Evolutionary conservation across 2,888 invertebrate genomes (phyloP).

Genomic region (Eupithecia tripunctaria): DNA sequence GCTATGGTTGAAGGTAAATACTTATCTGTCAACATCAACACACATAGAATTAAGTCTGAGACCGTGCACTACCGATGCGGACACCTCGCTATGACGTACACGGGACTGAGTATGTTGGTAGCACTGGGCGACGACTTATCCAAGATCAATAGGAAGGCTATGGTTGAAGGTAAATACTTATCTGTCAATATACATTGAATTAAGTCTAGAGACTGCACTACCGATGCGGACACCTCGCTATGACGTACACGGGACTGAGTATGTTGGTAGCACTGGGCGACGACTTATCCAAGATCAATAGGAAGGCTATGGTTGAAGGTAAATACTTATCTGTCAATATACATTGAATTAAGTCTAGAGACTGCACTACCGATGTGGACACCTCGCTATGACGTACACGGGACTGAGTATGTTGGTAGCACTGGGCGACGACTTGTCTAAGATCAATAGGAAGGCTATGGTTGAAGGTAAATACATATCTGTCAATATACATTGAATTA

Average conservation of each 20-base stretch:
- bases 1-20: too few relatives aligned
- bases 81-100: slow-evolving; percentile 97
- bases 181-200: too few relatives aligned
- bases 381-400: slow-evolving; percentile 97
- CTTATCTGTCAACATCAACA: too few relatives aligned
- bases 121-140: slow-evolving; percentile 95
- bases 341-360: slow-evolving; percentile 77
- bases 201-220: too few relatives aligned
- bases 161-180: slow-evolving; percentile 90
- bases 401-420: slow-evolving; percentile 93
- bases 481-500: too few relatives aligned
- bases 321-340: too few relatives aligned
- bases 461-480: slow-evolving; percentile 88
- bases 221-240: too few relatives aligned
- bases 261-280: too few relatives aligned
- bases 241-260: too few relatives aligned
- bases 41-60: slow-evolving; percentile 79
- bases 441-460: slow-evolving; percentile 91
- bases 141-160: slow-evolving; percentile 90
- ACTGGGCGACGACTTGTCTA: slow-evolving; percentile 93
- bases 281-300: too few relatives aligned
- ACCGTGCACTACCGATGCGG: slow-evolving; percentile 88
- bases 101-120: slow-evolving; percentile 92
- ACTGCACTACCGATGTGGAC: slow-evolving; percentile 89
- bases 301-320: too few relatives aligned